phyloP scores from a whole-genome alignment of 2,888 invertebrate genomes.

The Aleiodes testaceus region DNA sequence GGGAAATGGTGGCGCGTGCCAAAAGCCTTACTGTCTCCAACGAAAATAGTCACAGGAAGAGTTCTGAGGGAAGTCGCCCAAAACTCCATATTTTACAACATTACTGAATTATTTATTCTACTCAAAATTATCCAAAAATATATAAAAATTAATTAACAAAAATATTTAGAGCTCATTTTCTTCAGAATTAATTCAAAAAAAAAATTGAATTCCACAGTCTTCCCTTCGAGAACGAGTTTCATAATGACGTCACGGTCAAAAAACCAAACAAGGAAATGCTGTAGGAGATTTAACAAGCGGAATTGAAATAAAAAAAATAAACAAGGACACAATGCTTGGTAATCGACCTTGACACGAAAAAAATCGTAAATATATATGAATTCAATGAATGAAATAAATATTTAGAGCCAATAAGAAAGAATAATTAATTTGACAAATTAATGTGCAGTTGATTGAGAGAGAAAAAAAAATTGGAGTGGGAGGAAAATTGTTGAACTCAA shows the following conservation, averaged over 20 bases:
- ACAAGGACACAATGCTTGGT: slow-evolving; percentile 21
- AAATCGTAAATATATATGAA: too few species aligned
- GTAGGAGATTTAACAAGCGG: not conserved
- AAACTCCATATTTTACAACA: not conserved
- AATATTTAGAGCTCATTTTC: too few species aligned
- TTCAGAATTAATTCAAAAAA: too few species aligned
- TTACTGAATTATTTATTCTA: not conserved
- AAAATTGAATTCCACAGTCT: not conserved
- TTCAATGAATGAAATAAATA: too few species aligned
- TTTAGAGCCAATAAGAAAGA: too few species aligned
- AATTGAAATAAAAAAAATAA: slow-evolving; percentile 31
- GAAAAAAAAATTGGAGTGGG: slow-evolving; percentile 54
- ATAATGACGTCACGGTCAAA: slow-evolving; percentile 60
- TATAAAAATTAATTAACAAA: too few species aligned
- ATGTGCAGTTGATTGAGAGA: too few species aligned
- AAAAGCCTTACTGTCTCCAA: slow-evolving; percentile 42
- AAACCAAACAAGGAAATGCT: slow-evolving; percentile 61
- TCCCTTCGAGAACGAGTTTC: slow-evolving; percentile 34
- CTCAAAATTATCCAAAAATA: not conserved
- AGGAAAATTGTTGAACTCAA: slow-evolving; percentile 60
- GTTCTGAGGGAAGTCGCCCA: not conserved
- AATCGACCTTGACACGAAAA: slow-evolving; percentile 55
- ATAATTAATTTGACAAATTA: too few species aligned
- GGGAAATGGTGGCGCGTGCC: slow-evolving; percentile 19
- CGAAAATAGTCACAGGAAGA: slow-evolving; percentile 1